Conservation (phyloP, 1,140 invertebrate species). For the Atta texana region DNA sequence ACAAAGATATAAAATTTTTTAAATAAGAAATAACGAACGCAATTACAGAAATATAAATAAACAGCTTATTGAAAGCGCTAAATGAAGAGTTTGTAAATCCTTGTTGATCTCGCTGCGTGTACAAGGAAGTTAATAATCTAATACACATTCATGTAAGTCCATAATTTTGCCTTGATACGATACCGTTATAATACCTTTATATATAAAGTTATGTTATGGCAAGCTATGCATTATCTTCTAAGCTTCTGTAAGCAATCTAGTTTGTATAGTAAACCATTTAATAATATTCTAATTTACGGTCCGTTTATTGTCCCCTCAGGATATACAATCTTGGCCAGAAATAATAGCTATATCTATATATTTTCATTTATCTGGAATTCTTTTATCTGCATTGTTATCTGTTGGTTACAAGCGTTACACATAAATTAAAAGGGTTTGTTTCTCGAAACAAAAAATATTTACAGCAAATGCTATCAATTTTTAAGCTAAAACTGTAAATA, state of each 20-base stretch:
- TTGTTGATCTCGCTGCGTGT: slow-evolving; percentile 1
- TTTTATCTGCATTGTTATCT: too few species aligned
- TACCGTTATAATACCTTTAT: slow-evolving; percentile 18
- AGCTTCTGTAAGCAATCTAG: slow-evolving; percentile 14
- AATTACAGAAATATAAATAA: neutral
- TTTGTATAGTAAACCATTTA: slow-evolving; percentile 34
- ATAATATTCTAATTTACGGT: slow-evolving; percentile 22
- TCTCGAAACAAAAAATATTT: too few species aligned
- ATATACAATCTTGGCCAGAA: neutral
- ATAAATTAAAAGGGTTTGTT: too few species aligned
- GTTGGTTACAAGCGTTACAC: too few species aligned
- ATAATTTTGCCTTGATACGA: neutral
- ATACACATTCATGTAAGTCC: slow-evolving; percentile 51
- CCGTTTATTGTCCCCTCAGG: neutral
- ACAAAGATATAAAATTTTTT: neutral
- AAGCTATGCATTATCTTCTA: slow-evolving; percentile 18
- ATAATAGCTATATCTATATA: too few species aligned
- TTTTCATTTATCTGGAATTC: too few species aligned
- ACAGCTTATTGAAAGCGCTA: neutral
- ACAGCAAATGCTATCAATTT: too few species aligned
- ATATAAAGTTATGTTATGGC: slow-evolving; percentile 37
- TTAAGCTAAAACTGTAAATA: too few species aligned
- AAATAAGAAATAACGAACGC: neutral
- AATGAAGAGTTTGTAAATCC: slow-evolving; percentile 19
- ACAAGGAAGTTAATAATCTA: slow-evolving; percentile 20